These are phyloP conservation scores for Piliocolobus tephrosceles DNA, from an alignment of 2,113 vertebrate genomes.

Conservation along the genomic window DNA sequence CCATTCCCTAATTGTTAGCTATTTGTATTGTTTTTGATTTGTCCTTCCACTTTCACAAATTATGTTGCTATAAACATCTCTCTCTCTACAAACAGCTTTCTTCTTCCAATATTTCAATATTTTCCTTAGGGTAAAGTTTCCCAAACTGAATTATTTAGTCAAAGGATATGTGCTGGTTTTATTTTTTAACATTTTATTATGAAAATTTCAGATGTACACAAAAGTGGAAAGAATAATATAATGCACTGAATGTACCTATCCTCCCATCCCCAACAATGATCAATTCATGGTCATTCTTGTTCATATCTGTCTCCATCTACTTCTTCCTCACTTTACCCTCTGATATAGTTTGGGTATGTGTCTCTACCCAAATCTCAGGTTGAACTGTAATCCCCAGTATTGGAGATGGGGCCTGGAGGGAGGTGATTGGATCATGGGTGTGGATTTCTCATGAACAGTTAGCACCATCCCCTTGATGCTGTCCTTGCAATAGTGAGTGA, in stretches of 20 bases:
- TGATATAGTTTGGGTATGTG: no score
- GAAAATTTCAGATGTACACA: slow-evolving; percentile 27
- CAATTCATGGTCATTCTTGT: neutral
- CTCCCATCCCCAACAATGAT: neutral
- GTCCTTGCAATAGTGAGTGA: no score
- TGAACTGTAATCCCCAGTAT: no score
- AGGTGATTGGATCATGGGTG: no score
- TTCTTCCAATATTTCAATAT: slow-evolving; percentile 48
- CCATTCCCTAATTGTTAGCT: slow-evolving; percentile 44
- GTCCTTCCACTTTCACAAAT: slow-evolving; percentile 50
- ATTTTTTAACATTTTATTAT: neutral
- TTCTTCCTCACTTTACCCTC: neutral
- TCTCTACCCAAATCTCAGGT: no score
- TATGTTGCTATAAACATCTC: slow-evolving; percentile 44
- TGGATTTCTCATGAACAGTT: no score
- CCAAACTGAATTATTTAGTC: slow-evolving; percentile 44
- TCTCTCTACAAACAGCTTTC: slow-evolving; percentile 10
- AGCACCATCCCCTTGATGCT: no score
- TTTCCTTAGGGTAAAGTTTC: slow-evolving; percentile 49
- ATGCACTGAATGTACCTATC: neutral
- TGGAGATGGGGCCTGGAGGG: no score
- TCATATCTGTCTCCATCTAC: neutral
- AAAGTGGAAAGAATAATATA: neutral
- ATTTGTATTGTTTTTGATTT: slow-evolving; percentile 59
- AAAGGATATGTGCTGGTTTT: neutral